phyloP scores from a whole-genome alignment of 2,888 invertebrate genomes.

The Dorcus parallelipipedus region DNA sequence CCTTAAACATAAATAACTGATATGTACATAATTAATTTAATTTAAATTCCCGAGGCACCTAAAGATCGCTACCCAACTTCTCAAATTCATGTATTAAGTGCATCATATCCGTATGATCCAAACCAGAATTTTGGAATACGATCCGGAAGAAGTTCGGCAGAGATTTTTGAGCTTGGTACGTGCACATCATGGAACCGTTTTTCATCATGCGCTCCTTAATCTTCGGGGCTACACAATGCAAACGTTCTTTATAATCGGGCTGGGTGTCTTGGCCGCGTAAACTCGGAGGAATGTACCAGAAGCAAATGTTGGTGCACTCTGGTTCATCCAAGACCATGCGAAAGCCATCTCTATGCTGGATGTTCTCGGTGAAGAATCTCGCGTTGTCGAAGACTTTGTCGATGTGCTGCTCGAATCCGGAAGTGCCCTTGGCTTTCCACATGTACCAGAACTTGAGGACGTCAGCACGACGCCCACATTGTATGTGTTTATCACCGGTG shows the following conservation, averaged over 20 bases:
- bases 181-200: constrained; percentile 92
- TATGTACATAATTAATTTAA: constrained; percentile 3
- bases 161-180: constrained; percentile 85
- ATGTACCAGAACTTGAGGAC: constrained; percentile 97
- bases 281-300: constrained; percentile 91
- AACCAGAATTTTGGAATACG: constrained; percentile 86
- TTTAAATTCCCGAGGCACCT: neutral
- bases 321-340: constrained; percentile 71
- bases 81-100: constrained; percentile 88
- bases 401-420: constrained; percentile 74
- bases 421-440: constrained; percentile 93
- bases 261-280: constrained; percentile 53
- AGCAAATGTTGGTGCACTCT: constrained; percentile 92
- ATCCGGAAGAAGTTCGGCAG: constrained; percentile 93
- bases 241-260: constrained; percentile 58
- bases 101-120: constrained; percentile 79
- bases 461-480: constrained; percentile 93
- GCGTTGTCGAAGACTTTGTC: constrained; percentile 76
- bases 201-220: constrained; percentile 95
- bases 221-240: constrained; percentile 83
- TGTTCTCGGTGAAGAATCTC: constrained; percentile 64
- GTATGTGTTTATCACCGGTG: constrained; percentile 89
- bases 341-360: constrained; percentile 69
- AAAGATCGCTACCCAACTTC: constrained; percentile 71
- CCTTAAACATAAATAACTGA: constrained; percentile 5